These are phyloP conservation scores for Enteromius fasciolatus DNA, from an alignment of 2,797 vertebrate genomes.

Conservation along the genomic window DNA sequence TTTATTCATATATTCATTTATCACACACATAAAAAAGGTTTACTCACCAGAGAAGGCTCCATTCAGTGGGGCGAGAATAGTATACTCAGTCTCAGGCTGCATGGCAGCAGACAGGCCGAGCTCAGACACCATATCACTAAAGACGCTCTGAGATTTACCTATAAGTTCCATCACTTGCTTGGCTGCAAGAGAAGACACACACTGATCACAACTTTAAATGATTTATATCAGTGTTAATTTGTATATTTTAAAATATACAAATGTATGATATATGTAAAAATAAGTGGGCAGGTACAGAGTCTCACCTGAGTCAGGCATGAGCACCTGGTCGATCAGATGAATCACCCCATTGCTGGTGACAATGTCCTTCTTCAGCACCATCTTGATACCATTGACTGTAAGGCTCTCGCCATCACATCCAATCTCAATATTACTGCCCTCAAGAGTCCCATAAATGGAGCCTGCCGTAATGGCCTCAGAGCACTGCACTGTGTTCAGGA, in stretches of 20 bases:
- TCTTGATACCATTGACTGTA: slow-evolving; percentile 92
- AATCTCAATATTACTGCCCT: slow-evolving; percentile 89
- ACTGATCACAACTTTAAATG: background rate
- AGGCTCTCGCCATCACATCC: slow-evolving; percentile 92
- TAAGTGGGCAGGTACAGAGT: background rate
- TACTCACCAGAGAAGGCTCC: slow-evolving; percentile 86
- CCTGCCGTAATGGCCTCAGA: slow-evolving; percentile 93
- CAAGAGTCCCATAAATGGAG: slow-evolving; percentile 83
- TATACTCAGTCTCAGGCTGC: slow-evolving; percentile 85
- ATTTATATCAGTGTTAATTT: background rate
- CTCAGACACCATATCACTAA: slow-evolving; percentile 85
- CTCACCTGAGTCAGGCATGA: slow-evolving; percentile 92
- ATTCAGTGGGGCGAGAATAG: slow-evolving; percentile 88
- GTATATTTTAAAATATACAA: too few relatives aligned
- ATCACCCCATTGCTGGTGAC: slow-evolving; percentile 92
- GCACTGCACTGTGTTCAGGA: slow-evolving; percentile 90
- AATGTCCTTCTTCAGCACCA: slow-evolving; percentile 95
- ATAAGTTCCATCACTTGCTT: slow-evolving; percentile 90
- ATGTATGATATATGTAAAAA: background rate
- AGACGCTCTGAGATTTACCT: slow-evolving; percentile 83
- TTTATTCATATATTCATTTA: too few relatives aligned
- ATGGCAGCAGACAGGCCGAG: slow-evolving; percentile 83
- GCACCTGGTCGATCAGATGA: slow-evolving; percentile 89
- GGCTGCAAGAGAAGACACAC: slow-evolving; percentile 72
- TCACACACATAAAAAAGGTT: too few relatives aligned